phyloP scores from a whole-genome alignment of 2,797 vertebrate species.

The Silurus aristotelis region DNA sequence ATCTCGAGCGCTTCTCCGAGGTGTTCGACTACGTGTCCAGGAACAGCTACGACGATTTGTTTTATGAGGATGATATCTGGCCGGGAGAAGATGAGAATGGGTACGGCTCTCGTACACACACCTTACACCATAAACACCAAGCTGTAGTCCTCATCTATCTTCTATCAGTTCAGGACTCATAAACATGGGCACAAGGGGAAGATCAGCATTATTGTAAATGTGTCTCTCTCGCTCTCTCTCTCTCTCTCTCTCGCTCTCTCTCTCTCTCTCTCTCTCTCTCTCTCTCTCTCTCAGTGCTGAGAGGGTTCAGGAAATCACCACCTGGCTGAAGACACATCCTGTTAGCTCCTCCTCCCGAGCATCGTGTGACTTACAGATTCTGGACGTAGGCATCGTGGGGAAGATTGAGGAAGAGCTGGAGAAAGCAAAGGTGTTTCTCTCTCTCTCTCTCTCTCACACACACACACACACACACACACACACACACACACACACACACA shows the following conservation, averaged over 20 bases:
- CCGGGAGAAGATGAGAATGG: slow-evolving; percentile 89
- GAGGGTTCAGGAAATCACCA: slow-evolving; percentile 89
- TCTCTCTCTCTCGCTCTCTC: neutral
- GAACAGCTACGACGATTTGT: slow-evolving; percentile 92
- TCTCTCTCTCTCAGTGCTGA: slow-evolving; percentile 76
- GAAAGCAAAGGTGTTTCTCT: slow-evolving; percentile 81
- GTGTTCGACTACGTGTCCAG: slow-evolving; percentile 86
- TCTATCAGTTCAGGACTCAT: too few species aligned
- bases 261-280: neutral
- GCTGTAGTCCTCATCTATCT: neutral
- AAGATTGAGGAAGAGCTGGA: slow-evolving; percentile 93
- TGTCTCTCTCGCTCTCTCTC: neutral
- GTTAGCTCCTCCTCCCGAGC: slow-evolving; percentile 87
- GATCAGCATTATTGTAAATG: too few species aligned
- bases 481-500: neutral
- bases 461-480: neutral
- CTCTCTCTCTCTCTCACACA: too few species aligned
- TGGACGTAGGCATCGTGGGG: slow-evolving; percentile 90
- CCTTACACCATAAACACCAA: neutral
- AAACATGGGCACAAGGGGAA: too few species aligned
- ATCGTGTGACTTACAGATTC: slow-evolving; percentile 94
- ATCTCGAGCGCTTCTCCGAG: slow-evolving; percentile 92
- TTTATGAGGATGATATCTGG: slow-evolving; percentile 98
- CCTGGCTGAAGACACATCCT: slow-evolving; percentile 91
- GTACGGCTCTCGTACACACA: slow-evolving; percentile 64